These are phyloP conservation scores for Psix sp. DNA, from an alignment of 1,140 invertebrate species.

Conservation along the genomic window DNA sequence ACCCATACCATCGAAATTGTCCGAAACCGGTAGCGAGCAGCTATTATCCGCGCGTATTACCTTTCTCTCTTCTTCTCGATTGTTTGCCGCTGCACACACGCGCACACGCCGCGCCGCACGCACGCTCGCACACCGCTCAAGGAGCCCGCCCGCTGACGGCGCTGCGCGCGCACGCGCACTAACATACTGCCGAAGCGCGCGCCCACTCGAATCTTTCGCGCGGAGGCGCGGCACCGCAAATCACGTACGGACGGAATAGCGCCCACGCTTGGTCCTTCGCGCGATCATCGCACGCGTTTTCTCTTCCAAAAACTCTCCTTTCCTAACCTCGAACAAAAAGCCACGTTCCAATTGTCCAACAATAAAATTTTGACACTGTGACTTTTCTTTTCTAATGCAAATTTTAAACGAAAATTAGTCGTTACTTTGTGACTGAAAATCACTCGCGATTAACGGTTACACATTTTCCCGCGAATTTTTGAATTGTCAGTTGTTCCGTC, in stretches of 20 bases:
- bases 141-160: slow-evolving; percentile 15
- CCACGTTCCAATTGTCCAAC: too few relatives aligned
- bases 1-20: slow-evolving; percentile 13
- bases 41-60: slow-evolving; percentile 38
- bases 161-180: slow-evolving; percentile 55
- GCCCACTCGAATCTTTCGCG: slow-evolving; percentile 59
- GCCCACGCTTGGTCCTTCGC: slow-evolving; percentile 57
- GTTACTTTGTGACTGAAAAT: too few relatives aligned
- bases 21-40: slow-evolving; percentile 26
- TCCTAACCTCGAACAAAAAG: slow-evolving; percentile 25
- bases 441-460: too few relatives aligned
- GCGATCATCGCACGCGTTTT: slow-evolving; percentile 46
- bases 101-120: slow-evolving; percentile 8
- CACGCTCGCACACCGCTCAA: slow-evolving; percentile 10
- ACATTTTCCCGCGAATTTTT: too few relatives aligned
- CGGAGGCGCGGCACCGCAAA: slow-evolving; percentile 56
- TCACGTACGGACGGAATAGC: slow-evolving; percentile 53
- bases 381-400: too few relatives aligned
- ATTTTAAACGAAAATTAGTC: too few relatives aligned
- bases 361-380: background rate
- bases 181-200: slow-evolving; percentile 54
- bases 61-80: slow-evolving; percentile 53
- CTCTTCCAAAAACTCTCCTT: slow-evolving; percentile 35
- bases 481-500: too few relatives aligned
- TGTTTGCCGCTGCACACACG: slow-evolving; percentile 36